These are phyloP conservation scores for Piliocolobus tephrosceles DNA, from an alignment of 2,113 vertebrate species.

Conservation along the genomic window DNA sequence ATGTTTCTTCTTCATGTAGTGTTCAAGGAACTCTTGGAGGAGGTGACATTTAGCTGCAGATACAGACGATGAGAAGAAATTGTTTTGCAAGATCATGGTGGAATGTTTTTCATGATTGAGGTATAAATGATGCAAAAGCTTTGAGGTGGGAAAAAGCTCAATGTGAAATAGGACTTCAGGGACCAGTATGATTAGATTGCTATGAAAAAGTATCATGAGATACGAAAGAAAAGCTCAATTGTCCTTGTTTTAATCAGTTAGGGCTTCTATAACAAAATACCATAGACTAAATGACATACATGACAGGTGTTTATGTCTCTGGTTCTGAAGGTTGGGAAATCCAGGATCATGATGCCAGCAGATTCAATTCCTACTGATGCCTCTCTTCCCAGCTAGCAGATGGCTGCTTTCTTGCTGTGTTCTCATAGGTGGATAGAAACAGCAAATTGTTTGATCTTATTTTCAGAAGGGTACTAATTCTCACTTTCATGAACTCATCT, in stretches of 20 bases:
- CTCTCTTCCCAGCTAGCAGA: not conserved
- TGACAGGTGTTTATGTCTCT: not conserved
- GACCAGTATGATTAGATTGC: not conserved
- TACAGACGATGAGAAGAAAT: not conserved
- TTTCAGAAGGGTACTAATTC: not conserved
- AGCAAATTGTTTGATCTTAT: not conserved
- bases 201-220: not conserved
- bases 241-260: no score
- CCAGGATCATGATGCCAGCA: rapidly evolving
- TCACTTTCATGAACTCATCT: not conserved
- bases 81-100: not conserved
- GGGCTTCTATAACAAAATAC: not conserved
- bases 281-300: no score
- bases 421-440: not conserved
- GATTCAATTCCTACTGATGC: not conserved
- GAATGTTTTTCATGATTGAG: not conserved
- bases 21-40: not conserved
- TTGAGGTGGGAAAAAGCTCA: not conserved
- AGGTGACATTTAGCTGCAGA: not conserved
- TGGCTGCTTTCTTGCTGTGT: not conserved
- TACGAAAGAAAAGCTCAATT: no score
- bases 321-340: no score
- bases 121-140: not conserved
- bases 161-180: no score
- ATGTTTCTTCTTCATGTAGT: not conserved